Percentiles rank a stretch among this genome's conserved stretches.
Conservation (phyloP, 2,797 vertebrate genomes). For the Distichodus sexfasciatus region DNA sequence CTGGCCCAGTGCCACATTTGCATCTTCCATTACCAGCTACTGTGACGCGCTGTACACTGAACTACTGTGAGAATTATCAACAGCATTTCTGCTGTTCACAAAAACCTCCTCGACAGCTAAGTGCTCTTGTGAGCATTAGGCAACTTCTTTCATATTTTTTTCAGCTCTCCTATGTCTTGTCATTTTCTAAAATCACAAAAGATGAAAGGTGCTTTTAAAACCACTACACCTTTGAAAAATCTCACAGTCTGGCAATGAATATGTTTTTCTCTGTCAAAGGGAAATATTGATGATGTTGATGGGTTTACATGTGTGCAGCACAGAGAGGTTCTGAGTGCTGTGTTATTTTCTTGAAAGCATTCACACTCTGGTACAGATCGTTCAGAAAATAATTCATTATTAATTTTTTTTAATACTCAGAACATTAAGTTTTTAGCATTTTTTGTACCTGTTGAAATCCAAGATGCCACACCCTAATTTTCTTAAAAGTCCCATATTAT, state of each 20-base stretch:
- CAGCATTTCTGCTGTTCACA: neutral
- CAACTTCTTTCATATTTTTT: constrained; percentile 5
- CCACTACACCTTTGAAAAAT: constrained; percentile 26
- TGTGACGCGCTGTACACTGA: neutral
- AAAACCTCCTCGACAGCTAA: neutral
- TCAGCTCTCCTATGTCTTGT: constrained; percentile 9
- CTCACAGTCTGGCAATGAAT: neutral
- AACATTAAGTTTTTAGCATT: no score
- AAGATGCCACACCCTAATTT: no score
- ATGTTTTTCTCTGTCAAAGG: constrained; percentile 1
- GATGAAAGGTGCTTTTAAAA: constrained; percentile 36
- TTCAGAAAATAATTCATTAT: no score
- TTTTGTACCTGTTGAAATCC: no score
- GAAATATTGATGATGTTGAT: constrained; percentile 16
- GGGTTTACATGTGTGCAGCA: constrained; percentile 12
- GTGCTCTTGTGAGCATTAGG: constrained; percentile 6
- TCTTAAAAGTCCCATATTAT: no score
- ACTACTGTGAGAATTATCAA: neutral
- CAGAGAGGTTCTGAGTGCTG: neutral
- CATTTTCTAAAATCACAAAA: constrained; percentile 30
- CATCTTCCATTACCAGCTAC: neutral
- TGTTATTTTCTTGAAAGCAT: neutral
- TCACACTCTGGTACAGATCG: no score
- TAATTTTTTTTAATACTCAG: no score
- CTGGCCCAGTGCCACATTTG: neutral